Evolutionary conservation across 1,140 invertebrate genomes (phyloP), one percentile per base, ranked within the genome.

Genomic region (Probaryconus sp.): DNA sequence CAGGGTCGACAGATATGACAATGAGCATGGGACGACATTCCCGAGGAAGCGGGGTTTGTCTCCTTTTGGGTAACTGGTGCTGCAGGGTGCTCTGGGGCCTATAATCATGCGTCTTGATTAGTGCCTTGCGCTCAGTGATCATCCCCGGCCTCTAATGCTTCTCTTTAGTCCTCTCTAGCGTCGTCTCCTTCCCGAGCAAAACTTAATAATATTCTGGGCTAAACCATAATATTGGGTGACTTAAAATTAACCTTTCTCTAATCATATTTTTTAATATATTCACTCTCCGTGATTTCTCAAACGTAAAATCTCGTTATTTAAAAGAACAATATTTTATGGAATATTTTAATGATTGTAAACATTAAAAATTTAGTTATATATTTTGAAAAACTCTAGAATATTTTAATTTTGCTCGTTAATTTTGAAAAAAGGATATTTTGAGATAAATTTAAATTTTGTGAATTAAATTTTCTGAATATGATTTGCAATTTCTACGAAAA

Each of bases 101-200:
- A 86, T 87, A 88, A 88, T 88, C 86, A 85, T 86, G 84, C 79
- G 79, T 85, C 85, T 86, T 86, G 86, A 88, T 88, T 88, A 88
- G 83, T 86, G 80, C 80, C 64, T 73, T 30, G 79, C 76, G 81
- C 84, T 85, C 83, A 85, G 85, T 87, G 84, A 87, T 88, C 84
- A 88, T 86, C 82, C 77, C 77, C 68, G 58, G 75, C 73, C 80
- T 84, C 81, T 87, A 86, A 86, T 86, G 83, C 84, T 76, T 77
- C 78, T 79, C 79, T 70, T 78, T 81, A 79, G 77, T 80, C 79
- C 76, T 81, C 79, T 80, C 77, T 64, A 83, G 78, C 65, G 65
- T 69, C 55, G 72, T 55, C 79, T 82, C 78, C 81, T 81, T 80
- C 78, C 50, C 48, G 68, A 45, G 67, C 58, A 53, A 82, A 83